phyloP scores from a whole-genome alignment of 2,797 vertebrate genomes.

The Vipera ursinii region DNA sequence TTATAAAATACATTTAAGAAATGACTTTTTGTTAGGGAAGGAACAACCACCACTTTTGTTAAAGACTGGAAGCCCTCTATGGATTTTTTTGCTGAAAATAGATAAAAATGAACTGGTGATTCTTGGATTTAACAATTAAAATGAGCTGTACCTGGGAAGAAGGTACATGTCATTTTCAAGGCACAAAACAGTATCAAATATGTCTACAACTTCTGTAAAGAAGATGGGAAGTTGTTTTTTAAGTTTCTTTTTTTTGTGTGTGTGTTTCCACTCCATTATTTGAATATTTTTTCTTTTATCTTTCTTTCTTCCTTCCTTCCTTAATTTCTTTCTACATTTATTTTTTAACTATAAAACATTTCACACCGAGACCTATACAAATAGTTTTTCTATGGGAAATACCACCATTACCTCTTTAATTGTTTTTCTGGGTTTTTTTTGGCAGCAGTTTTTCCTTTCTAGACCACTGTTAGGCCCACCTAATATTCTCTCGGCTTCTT shows the following conservation, averaged over 20 bases:
- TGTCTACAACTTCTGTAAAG: background rate
- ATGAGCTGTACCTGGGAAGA: background rate
- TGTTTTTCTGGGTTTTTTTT: background rate
- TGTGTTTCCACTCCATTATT: background rate
- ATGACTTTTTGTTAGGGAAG: background rate
- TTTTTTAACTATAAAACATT: background rate
- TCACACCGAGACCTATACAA: background rate
- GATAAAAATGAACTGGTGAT: background rate
- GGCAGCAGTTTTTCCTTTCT: background rate
- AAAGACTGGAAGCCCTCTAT: background rate
- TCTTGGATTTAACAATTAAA: background rate
- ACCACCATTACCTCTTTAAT: background rate
- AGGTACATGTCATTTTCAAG: background rate
- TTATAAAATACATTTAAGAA: background rate
- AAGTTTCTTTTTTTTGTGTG: background rate
- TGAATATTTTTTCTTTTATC: background rate
- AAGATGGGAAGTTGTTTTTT: background rate
- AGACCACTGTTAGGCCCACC: background rate
- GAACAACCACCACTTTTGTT: background rate
- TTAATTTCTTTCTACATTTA: background rate
- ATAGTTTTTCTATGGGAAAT: background rate
- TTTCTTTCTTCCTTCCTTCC: background rate
- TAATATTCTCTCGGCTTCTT: background rate
- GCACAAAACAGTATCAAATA: background rate
- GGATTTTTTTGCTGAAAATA: background rate